phyloP scores from a whole-genome alignment of 2,888 invertebrate species.

The Laothoe populi region DNA sequence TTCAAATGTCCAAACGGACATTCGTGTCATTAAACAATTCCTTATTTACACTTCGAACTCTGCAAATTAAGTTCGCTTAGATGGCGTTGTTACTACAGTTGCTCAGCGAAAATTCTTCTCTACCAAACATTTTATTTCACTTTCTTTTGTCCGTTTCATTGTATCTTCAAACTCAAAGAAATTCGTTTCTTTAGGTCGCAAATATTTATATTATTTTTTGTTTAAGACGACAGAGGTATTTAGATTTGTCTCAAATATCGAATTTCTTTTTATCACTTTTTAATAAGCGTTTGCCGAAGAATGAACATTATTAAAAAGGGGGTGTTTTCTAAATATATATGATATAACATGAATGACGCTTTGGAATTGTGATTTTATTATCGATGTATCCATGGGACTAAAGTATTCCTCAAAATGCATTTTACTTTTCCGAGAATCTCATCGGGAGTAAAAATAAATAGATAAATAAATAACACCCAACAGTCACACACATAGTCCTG shows the following conservation, averaged over 20 bases:
- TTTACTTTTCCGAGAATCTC: too few relatives aligned
- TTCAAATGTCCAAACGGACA: slow-evolving; percentile 46
- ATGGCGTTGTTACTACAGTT: slow-evolving; percentile 46
- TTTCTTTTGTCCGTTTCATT: slow-evolving; percentile 40
- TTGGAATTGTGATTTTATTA: too few relatives aligned
- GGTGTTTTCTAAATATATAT: background rate
- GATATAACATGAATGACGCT: background rate
- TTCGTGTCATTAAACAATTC: slow-evolving; percentile 51
- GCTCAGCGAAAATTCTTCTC: slow-evolving; percentile 44
- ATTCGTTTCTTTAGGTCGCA: background rate
- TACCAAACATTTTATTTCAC: slow-evolving; percentile 42
- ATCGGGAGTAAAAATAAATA: too few relatives aligned
- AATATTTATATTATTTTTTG: slow-evolving; percentile 20
- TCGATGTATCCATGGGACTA: too few relatives aligned
- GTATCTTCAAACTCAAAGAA: slow-evolving; percentile 13
- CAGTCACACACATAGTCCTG: too few relatives aligned
- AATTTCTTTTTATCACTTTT: background rate
- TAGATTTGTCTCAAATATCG: slow-evolving; percentile 5
- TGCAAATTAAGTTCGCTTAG: slow-evolving; percentile 54
- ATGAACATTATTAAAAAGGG: background rate
- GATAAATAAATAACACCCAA: too few relatives aligned
- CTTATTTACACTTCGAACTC: slow-evolving; percentile 56
- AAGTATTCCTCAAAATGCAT: too few relatives aligned
- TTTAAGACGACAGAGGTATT: slow-evolving; percentile 4
- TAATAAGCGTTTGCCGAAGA: background rate